Conservation (phyloP, 2,888 invertebrate genomes). For the Dasysyrphus albostriatus region DNA sequence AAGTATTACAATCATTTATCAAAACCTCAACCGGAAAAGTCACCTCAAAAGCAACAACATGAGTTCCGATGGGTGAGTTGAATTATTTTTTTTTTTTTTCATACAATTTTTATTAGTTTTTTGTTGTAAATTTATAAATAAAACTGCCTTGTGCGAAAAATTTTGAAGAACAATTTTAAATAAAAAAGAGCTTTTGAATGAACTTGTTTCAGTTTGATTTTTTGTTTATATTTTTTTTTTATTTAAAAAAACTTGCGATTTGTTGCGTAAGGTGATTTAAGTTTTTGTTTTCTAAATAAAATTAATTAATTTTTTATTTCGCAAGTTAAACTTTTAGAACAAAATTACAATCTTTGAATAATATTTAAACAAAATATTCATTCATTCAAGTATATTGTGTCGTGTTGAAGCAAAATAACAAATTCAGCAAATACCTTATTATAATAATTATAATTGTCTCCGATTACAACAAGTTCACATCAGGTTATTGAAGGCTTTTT, state of each 20-base stretch:
- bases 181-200: constrained; percentile 23
- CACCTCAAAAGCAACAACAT: constrained; percentile 37
- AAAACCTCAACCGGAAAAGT: background rate
- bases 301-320: too few relatives aligned
- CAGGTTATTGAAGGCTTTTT: constrained; percentile 7
- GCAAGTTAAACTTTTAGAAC: background rate
- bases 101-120: background rate
- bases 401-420: constrained; percentile 1
- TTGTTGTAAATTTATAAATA: constrained; percentile 47
- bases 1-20: background rate
- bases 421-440: constrained; percentile 14
- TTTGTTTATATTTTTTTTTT: constrained; percentile 23
- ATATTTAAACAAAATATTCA: too few relatives aligned
- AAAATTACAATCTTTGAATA: background rate
- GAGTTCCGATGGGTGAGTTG: constrained; percentile 55
- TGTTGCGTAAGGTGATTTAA: constrained; percentile 45
- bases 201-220: constrained; percentile 5
- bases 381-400: too few relatives aligned
- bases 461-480: background rate
- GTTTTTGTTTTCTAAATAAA: constrained; percentile 1
- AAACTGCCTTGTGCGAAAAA: constrained; percentile 45
- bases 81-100: background rate
- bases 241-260: background rate
- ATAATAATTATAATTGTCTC: constrained; percentile 1
- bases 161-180: constrained; percentile 7